Base-by-base conservation (phyloP, 2,797 vertebrate species). In the Dicrostonyx torquatus region DNA sequence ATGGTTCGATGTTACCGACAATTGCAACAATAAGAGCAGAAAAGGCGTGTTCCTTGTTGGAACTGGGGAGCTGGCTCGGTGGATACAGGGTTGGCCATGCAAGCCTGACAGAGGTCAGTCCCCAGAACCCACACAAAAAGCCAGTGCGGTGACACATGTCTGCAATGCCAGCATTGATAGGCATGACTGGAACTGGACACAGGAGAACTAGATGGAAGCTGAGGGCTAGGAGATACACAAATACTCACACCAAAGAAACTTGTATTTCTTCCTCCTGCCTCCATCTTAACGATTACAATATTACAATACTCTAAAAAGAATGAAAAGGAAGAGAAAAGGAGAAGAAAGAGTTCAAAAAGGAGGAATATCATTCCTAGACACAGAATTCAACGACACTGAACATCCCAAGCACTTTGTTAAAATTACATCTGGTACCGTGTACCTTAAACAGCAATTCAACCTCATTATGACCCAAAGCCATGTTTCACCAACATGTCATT, bases 401-500 rank as follows among this genome's bases (percentile, higher is more conserved):
- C n/a, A 82, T 53, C 45, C 43, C 45, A 17, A 15, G 48, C 26
- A 14, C 48, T n/a, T 53, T 17, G 3, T 37, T 60, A 92, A 60
- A 90, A 68, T 34, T n/a, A 78, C 22, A 87, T 26, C 29, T 62
- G 40, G 40, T 18, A 88, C 45, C 72, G 68, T 87, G 34, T 6
- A 70, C 70, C 40, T 83, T 76, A n/a, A n/a, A n/a, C n/a, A n/a
- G 37, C 53, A 85, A 86, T 37, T 95, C 50, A 70, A 22, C 80
- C n/a, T 92, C 68, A 87, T n/a, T 76, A 37, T 17, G 14, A 4
- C 80, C 64, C 87, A 94, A 89, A 90, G 45, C 29, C 79, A 91
- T 34, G 88, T n/a, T n/a, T 45, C 1, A 82, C 26, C 4, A 80
- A 15, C 45, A 70, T 37, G 5, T 29, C 64, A 85, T n/a, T 62